A percentile compares a stretch with the other conserved stretches of the same genome.
Conservation (phyloP, 2,113 vertebrate species). For the Chloroceryle aenea region DNA sequence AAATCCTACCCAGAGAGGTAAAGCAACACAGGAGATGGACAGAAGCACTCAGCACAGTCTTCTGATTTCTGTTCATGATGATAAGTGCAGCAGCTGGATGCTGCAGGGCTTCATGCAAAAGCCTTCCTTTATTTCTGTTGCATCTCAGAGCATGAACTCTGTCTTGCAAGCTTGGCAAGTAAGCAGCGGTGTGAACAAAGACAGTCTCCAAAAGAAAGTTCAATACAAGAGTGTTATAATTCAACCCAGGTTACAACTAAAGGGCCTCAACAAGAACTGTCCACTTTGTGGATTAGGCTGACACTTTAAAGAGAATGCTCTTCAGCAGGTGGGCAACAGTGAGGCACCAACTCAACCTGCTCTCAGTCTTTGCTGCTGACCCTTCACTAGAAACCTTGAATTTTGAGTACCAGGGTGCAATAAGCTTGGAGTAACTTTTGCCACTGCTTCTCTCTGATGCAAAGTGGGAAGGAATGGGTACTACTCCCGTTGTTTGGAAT, state of each 20-base stretch:
- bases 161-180: background rate
- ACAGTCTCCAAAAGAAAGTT: background rate
- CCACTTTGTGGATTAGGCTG: background rate
- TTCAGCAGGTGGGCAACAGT: background rate
- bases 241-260: background rate
- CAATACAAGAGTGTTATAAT: background rate
- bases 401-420: background rate
- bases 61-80: background rate
- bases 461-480: background rate
- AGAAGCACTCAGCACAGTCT: background rate
- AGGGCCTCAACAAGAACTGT: background rate
- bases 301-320: background rate
- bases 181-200: background rate
- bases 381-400: background rate
- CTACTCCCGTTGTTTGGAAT: background rate
- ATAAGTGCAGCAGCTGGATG: background rate
- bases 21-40: background rate
- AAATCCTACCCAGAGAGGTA: background rate
- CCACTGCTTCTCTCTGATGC: background rate
- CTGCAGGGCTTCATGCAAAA: background rate
- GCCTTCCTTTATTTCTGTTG: background rate
- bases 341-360: background rate
- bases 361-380: background rate
- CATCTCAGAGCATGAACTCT: background rate
- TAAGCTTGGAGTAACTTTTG: background rate